Evolutionary conservation across 2,888 invertebrate genomes (phyloP).

Genomic region (Druceiella hillmani): DNA sequence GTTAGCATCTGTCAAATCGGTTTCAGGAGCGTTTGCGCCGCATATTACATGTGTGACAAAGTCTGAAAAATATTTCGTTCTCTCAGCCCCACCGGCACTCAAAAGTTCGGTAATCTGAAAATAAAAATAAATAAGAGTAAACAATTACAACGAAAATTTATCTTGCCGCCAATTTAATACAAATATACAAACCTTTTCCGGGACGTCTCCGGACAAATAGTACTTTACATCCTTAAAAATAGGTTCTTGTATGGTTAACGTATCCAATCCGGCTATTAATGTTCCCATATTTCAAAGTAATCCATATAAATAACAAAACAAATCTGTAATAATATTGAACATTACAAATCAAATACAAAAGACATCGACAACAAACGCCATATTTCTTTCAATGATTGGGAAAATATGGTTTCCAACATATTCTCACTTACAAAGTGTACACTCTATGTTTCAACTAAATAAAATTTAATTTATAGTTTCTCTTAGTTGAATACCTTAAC

Average conservation of each 20-base stretch:
- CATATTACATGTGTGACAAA: conserved; percentile 91
- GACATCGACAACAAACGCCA: background rate
- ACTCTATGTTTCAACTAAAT: too few relatives aligned
- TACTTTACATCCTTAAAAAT: conserved; percentile 82
- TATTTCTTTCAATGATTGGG: too few relatives aligned
- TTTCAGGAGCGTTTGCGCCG: conserved; percentile 77
- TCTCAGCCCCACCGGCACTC: conserved; percentile 83
- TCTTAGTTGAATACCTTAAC: too few relatives aligned
- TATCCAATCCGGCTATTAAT: conserved; percentile 38
- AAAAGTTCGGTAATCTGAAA: conserved; percentile 71
- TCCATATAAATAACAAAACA: too few relatives aligned
- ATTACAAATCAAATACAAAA: background rate
- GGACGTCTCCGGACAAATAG: conserved; percentile 74
- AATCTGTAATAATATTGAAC: too few relatives aligned
- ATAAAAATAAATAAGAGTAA: conserved; percentile 5
- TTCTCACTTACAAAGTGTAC: background rate
- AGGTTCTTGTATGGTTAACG: conserved; percentile 50
- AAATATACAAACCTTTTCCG: conserved; percentile 59
- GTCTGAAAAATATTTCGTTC: conserved; percentile 82
- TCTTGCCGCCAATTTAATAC: conserved; percentile 21
- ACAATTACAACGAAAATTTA: conserved; percentile 2
- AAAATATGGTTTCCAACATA: background rate
- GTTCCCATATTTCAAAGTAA: conserved; percentile 15
- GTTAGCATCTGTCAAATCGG: conserved; percentile 82
- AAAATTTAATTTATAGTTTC: too few relatives aligned